These are phyloP conservation scores for Lucilia cuprina DNA, from an alignment of 1,140 invertebrate species.

Conservation along the genomic window DNA sequence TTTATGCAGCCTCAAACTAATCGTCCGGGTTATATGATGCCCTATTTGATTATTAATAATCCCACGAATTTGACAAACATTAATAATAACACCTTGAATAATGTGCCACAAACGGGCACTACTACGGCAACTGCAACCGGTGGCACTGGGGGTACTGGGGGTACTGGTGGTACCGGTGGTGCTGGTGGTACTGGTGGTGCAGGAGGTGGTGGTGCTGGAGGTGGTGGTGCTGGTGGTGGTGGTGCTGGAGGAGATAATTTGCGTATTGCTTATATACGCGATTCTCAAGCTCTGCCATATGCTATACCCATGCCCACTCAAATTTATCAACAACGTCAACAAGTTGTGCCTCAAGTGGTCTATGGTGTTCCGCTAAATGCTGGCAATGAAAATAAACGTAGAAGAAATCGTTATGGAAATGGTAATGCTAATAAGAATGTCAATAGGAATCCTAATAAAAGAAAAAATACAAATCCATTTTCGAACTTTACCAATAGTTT, in stretches of 20 bases:
- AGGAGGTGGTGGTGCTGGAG: neutral
- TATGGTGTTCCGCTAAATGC: neutral
- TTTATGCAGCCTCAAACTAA: neutral
- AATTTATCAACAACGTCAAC: neutral
- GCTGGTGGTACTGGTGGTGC: neutral
- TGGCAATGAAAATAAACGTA: neutral
- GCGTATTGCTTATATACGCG: neutral
- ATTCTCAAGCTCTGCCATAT: neutral
- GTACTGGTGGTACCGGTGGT: neutral
- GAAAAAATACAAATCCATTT: neutral
- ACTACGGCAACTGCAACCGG: neutral
- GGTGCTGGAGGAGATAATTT: neutral
- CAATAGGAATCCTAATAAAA: neutral
- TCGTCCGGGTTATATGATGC: neutral
- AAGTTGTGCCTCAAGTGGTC: neutral
- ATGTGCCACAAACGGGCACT: neutral
- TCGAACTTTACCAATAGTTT: constrained; percentile 21
- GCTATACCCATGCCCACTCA: neutral
- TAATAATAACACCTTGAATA: constrained; percentile 2
- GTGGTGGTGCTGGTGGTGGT: neutral
- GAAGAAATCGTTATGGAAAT: neutral
- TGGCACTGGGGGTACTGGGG: neutral
- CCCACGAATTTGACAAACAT: constrained; percentile 10
- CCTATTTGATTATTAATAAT: constrained; percentile 4
- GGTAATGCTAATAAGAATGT: neutral